Percentiles rank a stretch among this genome's conserved stretches.
phyloP scores from a whole-genome alignment of 2,797 vertebrate species.

The Otus scops region DNA sequence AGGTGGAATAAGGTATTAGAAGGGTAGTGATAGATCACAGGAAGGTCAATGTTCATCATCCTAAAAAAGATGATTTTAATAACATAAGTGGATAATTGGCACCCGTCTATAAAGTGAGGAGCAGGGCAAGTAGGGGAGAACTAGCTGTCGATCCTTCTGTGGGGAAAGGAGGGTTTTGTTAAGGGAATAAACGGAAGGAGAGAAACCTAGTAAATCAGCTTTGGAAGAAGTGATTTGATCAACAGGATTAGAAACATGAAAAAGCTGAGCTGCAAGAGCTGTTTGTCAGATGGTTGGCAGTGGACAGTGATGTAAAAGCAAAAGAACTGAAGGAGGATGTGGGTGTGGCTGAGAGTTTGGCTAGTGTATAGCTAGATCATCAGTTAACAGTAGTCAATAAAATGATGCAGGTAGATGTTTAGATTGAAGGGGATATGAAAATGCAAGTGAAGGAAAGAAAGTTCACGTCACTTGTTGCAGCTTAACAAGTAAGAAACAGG shows the following conservation, averaged over 20 bases:
- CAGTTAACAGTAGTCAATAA: not conserved
- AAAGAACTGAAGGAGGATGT: not conserved
- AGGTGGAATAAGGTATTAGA: not conserved
- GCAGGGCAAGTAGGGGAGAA: not conserved
- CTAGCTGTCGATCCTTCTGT: not conserved
- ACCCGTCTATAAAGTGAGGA: not conserved
- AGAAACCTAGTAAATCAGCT: not conserved
- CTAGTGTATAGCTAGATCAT: not conserved
- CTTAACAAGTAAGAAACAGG: not conserved
- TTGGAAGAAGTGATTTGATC: not conserved
- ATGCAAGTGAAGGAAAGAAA: not conserved
- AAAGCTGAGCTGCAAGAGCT: not conserved
- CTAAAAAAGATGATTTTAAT: not conserved
- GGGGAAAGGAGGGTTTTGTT: not conserved
- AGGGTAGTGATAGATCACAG: not conserved
- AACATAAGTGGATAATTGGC: not conserved
- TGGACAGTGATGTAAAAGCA: not conserved
- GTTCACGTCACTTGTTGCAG: not conserved
- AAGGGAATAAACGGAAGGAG: not conserved
- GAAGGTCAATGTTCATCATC: not conserved
- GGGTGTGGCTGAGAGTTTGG: not conserved
- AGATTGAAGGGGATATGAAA: not conserved
- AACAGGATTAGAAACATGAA: not conserved
- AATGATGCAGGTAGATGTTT: not conserved
- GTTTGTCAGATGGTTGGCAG: not conserved